Evolutionary conservation across 2,888 invertebrate genomes (phyloP).

Genomic region (Trissoscelio sp.): DNA sequence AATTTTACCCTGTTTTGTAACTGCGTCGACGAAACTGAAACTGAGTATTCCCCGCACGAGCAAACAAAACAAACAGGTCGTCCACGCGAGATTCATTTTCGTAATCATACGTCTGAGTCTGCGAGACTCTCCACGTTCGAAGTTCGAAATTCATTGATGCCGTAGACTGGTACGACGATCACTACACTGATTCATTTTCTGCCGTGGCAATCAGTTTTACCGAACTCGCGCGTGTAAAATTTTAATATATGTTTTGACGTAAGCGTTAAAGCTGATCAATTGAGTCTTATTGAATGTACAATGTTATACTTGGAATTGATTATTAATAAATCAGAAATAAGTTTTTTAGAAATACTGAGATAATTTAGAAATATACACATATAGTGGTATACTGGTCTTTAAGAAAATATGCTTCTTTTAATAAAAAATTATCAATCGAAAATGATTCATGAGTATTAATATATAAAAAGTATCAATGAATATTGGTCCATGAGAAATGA

Average conservation of each 20-base stretch:
- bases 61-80: neutral
- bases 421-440: no score
- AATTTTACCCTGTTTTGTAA: no score
- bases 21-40: constrained; percentile 1
- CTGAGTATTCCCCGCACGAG: neutral
- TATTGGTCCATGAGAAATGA: no score
- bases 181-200: constrained; percentile 14
- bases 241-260: neutral
- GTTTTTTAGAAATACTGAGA: no score
- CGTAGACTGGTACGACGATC: constrained; percentile 16
- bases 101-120: constrained; percentile 6
- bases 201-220: constrained; percentile 16
- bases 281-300: neutral
- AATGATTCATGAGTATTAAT: no score
- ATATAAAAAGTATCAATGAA: no score
- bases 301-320: neutral
- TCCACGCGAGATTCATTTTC: constrained; percentile 22
- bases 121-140: constrained; percentile 22
- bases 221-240: constrained; percentile 10
- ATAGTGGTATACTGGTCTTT: no score
- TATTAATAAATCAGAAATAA: neutral
- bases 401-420: no score
- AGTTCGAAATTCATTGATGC: constrained; percentile 39
- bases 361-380: no score
- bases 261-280: neutral